A percentile compares a stretch with the other conserved stretches of the same genome.
phyloP scores from a whole-genome alignment of 2,113 vertebrate genomes.

The Lanius ludovicianus region DNA sequence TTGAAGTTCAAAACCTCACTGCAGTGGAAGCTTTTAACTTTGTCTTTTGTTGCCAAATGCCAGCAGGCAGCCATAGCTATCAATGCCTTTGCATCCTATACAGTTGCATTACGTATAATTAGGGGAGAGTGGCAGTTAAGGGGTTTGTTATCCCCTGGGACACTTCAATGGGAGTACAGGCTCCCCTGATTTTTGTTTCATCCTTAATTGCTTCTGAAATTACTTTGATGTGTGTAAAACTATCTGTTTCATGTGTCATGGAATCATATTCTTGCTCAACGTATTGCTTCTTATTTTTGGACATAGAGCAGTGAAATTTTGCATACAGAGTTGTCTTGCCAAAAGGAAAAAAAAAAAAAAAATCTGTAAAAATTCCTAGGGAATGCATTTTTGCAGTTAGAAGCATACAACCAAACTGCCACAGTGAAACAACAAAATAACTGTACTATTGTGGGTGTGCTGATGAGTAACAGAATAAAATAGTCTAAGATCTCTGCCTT shows the following conservation, averaged over 20 bases:
- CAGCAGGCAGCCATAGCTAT: neutral
- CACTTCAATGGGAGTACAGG: conserved; percentile 16
- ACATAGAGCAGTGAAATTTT: conserved; percentile 41
- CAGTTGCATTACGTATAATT: neutral
- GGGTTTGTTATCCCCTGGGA: conserved; percentile 1
- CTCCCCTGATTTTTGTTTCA: conserved; percentile 28
- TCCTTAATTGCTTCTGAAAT: conserved; percentile 73
- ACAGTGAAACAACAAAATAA: neutral
- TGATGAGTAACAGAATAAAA: neutral
- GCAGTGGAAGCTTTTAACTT: neutral
- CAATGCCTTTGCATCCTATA: neutral
- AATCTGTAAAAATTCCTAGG: neutral
- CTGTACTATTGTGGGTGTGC: neutral
- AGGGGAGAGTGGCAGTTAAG: neutral
- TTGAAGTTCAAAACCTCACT: neutral
- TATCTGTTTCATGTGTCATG: conserved; percentile 61
- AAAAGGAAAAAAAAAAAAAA: neutral
- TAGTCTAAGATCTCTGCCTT: neutral
- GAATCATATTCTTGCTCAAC: conserved; percentile 54
- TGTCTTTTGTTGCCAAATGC: neutral
- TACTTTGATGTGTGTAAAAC: conserved; percentile 72
- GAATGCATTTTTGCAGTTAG: conserved; percentile 8
- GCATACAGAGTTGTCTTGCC: conserved; percentile 14
- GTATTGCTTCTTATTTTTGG: conserved; percentile 19
- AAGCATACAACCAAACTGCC: neutral